Conservation (phyloP, 2,797 vertebrate genomes). For the Chiloscyllium punctatum region DNA sequence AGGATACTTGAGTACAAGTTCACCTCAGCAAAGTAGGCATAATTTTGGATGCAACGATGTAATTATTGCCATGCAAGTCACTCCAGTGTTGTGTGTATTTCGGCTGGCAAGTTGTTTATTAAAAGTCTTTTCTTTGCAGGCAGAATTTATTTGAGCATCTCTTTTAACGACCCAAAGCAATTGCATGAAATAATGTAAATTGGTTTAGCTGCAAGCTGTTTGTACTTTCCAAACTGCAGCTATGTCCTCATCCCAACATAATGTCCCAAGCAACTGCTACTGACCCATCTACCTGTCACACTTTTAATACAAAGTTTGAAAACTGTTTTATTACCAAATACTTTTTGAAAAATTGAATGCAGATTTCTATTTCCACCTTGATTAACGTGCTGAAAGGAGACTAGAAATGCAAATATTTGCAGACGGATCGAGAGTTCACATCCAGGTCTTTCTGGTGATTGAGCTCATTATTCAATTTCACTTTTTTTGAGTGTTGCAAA, state of each 20-base stretch:
- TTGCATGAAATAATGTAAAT: background rate
- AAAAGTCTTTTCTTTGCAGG: background rate
- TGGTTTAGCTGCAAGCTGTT: background rate
- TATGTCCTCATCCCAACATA: background rate
- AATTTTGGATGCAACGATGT: background rate
- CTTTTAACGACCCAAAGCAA: background rate
- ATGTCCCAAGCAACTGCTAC: no score
- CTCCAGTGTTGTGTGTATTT: background rate
- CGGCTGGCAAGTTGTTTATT: background rate
- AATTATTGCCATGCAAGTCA: background rate
- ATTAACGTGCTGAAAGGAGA: conserved; percentile 30
- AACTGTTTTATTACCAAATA: background rate
- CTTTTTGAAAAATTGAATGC: conserved; percentile 31
- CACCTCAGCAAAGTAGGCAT: background rate
- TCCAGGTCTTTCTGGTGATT: conserved; percentile 22
- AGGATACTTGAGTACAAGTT: background rate
- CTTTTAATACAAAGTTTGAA: background rate
- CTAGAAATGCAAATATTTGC: conserved; percentile 28
- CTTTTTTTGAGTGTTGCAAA: conserved; percentile 31
- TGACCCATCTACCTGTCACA: background rate
- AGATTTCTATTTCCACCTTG: conserved; percentile 22
- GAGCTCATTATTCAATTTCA: conserved; percentile 21
- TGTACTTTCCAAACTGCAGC: background rate
- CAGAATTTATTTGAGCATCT: background rate
- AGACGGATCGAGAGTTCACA: conserved; percentile 19